Conservation (phyloP, 2,888 invertebrate species). For the Lithodes maja region DNA sequence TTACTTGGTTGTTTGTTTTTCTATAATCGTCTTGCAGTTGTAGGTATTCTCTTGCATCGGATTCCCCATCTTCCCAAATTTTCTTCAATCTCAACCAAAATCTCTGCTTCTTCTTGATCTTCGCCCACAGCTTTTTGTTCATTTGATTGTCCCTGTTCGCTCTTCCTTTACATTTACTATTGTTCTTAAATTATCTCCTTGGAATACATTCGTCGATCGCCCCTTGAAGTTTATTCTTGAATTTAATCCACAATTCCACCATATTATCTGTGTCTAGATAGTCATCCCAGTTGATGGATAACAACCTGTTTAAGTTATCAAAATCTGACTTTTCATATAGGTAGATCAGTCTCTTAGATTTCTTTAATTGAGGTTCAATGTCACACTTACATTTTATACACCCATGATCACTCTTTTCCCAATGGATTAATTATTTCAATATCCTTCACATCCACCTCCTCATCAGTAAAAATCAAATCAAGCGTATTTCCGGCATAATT, state of each 20-base stretch:
- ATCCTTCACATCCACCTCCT: no score
- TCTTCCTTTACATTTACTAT: not conserved
- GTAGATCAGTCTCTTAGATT: no score
- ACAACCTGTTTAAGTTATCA: not conserved
- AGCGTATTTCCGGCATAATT: no score
- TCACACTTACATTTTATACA: no score
- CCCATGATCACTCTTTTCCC: not conserved
- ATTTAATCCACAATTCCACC: not conserved
- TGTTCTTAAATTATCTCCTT: not conserved
- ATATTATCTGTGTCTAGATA: not conserved
- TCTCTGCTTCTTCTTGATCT: conserved; percentile 38
- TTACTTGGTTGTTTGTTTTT: not conserved
- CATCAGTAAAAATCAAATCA: no score
- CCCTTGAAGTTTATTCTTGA: not conserved
- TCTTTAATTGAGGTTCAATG: no score
- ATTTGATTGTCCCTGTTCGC: conserved; percentile 19
- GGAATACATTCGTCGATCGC: conserved; percentile 17
- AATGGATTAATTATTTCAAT: not conserved
- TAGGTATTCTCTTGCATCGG: not conserved
- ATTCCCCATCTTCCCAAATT: not conserved
- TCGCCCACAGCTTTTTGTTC: conserved; percentile 2
- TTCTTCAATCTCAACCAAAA: conserved; percentile 21
- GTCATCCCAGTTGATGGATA: conserved; percentile 5
- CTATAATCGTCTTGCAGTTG: conserved; percentile 2
- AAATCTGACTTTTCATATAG: not conserved